Evolutionary conservation across 2,888 invertebrate species (phyloP), one percentile per base, ranked within the genome.

Genomic region (Lasius fuliginosus): DNA sequence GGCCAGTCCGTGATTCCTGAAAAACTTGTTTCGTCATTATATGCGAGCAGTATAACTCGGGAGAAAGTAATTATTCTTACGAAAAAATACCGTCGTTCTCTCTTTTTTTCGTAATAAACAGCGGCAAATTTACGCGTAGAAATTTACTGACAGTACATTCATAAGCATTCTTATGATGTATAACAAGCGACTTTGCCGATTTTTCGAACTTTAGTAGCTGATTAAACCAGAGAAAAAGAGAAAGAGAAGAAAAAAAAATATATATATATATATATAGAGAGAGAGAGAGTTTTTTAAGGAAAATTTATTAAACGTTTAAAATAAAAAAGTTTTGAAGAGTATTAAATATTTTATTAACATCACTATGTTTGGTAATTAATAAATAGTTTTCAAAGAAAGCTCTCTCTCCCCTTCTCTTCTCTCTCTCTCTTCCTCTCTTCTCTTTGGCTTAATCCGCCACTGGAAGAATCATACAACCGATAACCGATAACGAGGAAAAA

Each of bases 151-250:
- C n/a, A n/a, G 3, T 53, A n/a, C n/a, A n/a, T 53, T 53, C 15
- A 15, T 23, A 36, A 36, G 36, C n/a, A 9, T 30, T 40, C 12
- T 27, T 33, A n/a, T 18, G 12, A 65, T 9, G 23, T 46, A 15
- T 6, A 1, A 11, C 23, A 40, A 40, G 68, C 56, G 68, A 77
- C 69, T 77, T 77, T 0, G 77, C 56, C 77, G 69, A 68, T 56
- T 68, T 77, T 56, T n/a, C n/a, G 27, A 65, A 9, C n/a, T 68
- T n/a, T 36, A 69, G 56, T 68, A 77, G 77, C 69, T 56, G 56
- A 30, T 77, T 42, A 42, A 77, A 23, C 30, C 23, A 6, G n/a
- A 42, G 8, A 65, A 1, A 27, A 18, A 33, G n/a, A 75, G 42
- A 23, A 15, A n/a, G 9, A 30, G 8, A 62, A 6, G 33, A 33